Evolutionary conservation across 1,140 invertebrate species (phyloP).

Genomic region (Agrilus planipennis): DNA sequence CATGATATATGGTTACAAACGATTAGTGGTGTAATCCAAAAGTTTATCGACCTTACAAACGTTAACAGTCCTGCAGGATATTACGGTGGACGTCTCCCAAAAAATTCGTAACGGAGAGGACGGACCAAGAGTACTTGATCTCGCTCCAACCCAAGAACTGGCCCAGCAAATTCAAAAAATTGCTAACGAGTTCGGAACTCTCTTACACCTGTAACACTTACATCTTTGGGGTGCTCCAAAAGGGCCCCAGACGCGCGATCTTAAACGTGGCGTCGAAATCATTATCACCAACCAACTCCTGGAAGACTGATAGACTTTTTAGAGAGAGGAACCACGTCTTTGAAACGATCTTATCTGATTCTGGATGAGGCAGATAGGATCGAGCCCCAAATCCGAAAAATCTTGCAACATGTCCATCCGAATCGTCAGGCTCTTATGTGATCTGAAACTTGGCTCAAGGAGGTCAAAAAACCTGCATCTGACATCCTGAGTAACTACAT

Average conservation of each 20-base stretch:
- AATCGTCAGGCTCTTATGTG: conserved; percentile 96
- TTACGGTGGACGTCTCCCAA: no score
- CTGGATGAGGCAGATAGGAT: conserved; percentile 98
- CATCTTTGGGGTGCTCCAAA: conserved; percentile 95
- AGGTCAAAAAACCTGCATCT: conserved; percentile 83
- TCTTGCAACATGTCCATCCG: conserved; percentile 88
- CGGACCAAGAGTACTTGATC: conserved; percentile 81
- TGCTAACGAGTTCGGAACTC: conserved; percentile 78
- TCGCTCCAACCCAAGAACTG: conserved; percentile 90
- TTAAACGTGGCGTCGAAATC: conserved; percentile 81
- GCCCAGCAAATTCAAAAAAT: conserved; percentile 95
- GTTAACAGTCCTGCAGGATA: no score
- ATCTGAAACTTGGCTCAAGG: conserved; percentile 97
- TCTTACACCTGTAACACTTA: conserved; percentile 82
- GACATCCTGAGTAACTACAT: conserved; percentile 85
- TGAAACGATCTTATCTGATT: conserved; percentile 85
- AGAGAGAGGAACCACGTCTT: conserved; percentile 77
- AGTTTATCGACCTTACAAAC: no score
- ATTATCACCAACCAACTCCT: conserved; percentile 91
- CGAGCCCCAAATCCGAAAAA: conserved; percentile 98
- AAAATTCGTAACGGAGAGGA: conserved; percentile 72
- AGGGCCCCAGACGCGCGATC: conserved; percentile 69
- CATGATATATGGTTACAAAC: no score
- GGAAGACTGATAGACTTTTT: conserved; percentile 94
- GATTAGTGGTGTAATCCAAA: no score